These are phyloP conservation scores for Colius striatus DNA, from an alignment of 2,113 vertebrate species.

Conservation along the genomic window DNA sequence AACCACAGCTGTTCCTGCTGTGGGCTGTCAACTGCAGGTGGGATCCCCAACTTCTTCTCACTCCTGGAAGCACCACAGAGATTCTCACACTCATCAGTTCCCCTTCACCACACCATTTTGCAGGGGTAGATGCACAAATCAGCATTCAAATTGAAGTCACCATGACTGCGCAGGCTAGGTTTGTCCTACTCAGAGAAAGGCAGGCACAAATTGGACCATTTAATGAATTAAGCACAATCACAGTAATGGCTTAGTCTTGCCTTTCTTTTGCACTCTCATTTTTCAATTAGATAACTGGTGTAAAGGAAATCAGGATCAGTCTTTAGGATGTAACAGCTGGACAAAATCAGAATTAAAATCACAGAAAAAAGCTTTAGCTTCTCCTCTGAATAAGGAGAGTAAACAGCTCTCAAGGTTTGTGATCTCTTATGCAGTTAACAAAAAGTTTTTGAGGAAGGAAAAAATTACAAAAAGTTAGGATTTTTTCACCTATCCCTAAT, in stretches of 20 bases:
- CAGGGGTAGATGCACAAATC: neutral
- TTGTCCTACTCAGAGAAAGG: neutral
- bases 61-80: neutral
- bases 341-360: neutral
- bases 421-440: neutral
- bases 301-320: neutral
- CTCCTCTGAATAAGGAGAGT: neutral
- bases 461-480: neutral
- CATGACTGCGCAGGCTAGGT: neutral
- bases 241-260: neutral
- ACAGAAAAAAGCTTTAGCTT: neutral
- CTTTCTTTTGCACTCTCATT: neutral
- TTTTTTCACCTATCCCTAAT: neutral
- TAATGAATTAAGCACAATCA: neutral
- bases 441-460: neutral
- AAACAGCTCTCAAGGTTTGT: neutral
- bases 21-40: neutral
- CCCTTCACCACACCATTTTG: too few species aligned
- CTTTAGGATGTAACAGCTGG: neutral
- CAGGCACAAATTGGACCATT: neutral
- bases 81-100: neutral
- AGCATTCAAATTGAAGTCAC: neutral
- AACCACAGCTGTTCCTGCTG: neutral
- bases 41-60: neutral
- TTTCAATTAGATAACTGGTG: neutral